Base-by-base conservation (phyloP, 1,140 invertebrate genomes). In the Notospermus geniculatus region DNA sequence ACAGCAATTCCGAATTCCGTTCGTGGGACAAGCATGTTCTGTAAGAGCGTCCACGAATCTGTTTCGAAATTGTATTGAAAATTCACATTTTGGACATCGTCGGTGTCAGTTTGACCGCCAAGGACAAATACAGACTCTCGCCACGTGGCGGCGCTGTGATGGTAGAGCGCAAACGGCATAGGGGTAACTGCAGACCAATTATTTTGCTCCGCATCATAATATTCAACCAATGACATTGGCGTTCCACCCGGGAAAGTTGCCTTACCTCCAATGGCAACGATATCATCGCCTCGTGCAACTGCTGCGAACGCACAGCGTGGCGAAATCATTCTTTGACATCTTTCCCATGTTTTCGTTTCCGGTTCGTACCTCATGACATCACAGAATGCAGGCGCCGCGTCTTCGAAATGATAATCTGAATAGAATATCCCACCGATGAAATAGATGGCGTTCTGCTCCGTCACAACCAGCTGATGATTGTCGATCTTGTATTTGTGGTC, bases 361-460 rank as follows among this genome's bases (percentile, higher is more conserved):
- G 66, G 66, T 19, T 68, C 60, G 56, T 74, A 77, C 17, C 55
- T 53, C n/a, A 65, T 65, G 1, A 75, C 66, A 11, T 67, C 60
- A 17, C 56, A 54, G 41, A 67, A 45, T 0, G 75, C 75, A 13
- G 53, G 2, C 0, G 67, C 71, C 22, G 60, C 36, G 11, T 69
- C 69, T 19, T 67, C 62, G 54, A 73, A 71, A 56, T 74, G 68
- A 41, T 75, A 66, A 45, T 72, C 65, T n/a, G 73, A 71, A 55
- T 69, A 73, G 50, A 72, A 73, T 43, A 75, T 72, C 1, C 75
- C 75, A 41, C 75, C 75, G 30, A 76, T 25, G 22, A 73, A 72
- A 57, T 63, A 75, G 5, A 76, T 64, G 0, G 67, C 46, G 36
- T 64, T 71, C 19, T 71, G 56, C 7, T 65, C 41, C 9, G 62